Evolutionary conservation across 2,797 vertebrate species (phyloP), one percentile per base, ranked within the genome.

Genomic region (Sitta carolinensis): DNA sequence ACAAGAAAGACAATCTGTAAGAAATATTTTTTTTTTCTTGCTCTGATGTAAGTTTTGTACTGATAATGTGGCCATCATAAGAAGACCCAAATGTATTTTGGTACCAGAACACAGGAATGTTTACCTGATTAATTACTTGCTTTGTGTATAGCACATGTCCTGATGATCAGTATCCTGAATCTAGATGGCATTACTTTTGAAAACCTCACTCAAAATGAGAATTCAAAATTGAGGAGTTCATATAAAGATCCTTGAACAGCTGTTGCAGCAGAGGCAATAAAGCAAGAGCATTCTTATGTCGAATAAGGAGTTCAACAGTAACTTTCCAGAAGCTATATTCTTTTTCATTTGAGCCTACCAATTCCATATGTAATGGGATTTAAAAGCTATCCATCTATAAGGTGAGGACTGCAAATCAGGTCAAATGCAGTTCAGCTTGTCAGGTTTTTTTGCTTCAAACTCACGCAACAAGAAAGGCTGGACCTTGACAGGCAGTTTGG

Each of bases 1-100:
- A 67, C 52, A 81, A 76, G 36, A 47, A 94, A 54, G 45, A 76
- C 62, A 87, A 48, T 38, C 15, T 80, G 51, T 26, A 78, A 57
- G 52, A 86, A 88, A 64, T 27, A 82, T 25, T 74, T 25, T 80
- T 96, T 96, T 94, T 79, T 32, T 80, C 20, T 89, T 73, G 20
- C 59, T 80, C 52, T 40, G 21, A 17, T 89, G 20, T 52, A 77
- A 43, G 21, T 74, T 91, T 89, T 79, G 36, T 84, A 55, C 29
- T 92, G 64, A 30, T 43, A 77, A 84, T 54, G 61, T 45, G 29
- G 29, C 16, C 32, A 83, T 77, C 63, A 61, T 25, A 62, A 88
- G 77, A 77, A 55, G 30, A 89, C 30, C 15, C 25, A 94, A 87
- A 83, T 54, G 25, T 64, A 21, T 86, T 72, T 50, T 83, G 84